Evolutionary conservation across 2,797 vertebrate species (phyloP), one percentile per base, ranked within the genome.

Genomic region (Amblyraja radiata): DNA sequence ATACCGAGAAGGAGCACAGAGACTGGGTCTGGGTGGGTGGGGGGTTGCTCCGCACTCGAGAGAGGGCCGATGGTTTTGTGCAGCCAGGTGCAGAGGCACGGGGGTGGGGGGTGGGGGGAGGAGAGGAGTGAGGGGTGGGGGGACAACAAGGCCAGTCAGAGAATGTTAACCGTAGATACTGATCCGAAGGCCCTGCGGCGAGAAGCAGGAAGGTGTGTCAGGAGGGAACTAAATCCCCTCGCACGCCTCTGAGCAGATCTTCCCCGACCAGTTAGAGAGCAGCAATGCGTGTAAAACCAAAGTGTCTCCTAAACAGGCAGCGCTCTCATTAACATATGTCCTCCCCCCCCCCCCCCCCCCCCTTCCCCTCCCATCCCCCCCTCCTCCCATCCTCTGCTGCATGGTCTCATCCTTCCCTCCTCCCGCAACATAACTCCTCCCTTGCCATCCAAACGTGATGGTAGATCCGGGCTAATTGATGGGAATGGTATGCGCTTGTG

Each of bases 391-490:
- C 32, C 18, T 61, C 46, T 54, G 46, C 46, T 54, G n/a, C 65
- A 68, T 21, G 32, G 84, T 36, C 65, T 21, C 61, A 36, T 39
- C 0, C 61, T 13, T 18, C 61, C 1, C 68, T 18, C 77, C 77
- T 32, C 10, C 77, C 10, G n/a, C 77, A 25, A 0, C 71, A 36
- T 36, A 68, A 88, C 61, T 68, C 63, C 84, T 88, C 81, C 84
- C 84, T 65, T n/a, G 14, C 61, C 5, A 25, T n/a, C 13, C 95
- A 96, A 96, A 96, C 95, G 95, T 95, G 94, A 92, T 88, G 93
- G 80, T 94, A 94, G 95, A 94, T 94, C 94, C 83, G 94, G 76
- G 76, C 81, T 94, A 68, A 93, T 95, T 94, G 94, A 80, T 94
- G 94, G 93, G 94, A 93, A 93, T 65, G 54, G 83, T 93, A 93